Percentiles rank a stretch among this genome's conserved stretches.
Conservation (phyloP, 92 coral and sea anemone species). For the Porites evermanni region DNA sequence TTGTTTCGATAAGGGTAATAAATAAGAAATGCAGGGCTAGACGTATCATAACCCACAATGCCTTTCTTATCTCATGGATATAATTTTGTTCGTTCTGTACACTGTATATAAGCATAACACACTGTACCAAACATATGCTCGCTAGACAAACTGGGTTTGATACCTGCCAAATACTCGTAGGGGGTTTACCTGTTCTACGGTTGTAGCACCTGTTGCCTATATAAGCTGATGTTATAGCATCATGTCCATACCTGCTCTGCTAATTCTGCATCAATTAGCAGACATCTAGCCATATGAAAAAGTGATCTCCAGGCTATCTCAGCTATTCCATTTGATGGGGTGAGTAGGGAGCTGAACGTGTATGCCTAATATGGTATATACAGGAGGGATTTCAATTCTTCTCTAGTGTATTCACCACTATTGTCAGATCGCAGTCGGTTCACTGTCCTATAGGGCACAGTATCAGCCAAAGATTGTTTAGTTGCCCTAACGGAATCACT, state of each 20-base stretch:
- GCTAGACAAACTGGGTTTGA: slow-evolving; percentile 44
- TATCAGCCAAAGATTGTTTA: not conserved
- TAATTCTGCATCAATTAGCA: slow-evolving; percentile 22
- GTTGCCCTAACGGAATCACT: slow-evolving; percentile 19
- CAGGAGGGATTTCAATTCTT: slow-evolving; percentile 1
- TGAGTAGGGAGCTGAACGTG: slow-evolving; percentile 1
- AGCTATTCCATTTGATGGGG: slow-evolving; percentile 24
- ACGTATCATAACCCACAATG: slow-evolving; percentile 53
- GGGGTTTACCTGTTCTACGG: slow-evolving; percentile 30
- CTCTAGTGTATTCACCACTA: slow-evolving; percentile 1
- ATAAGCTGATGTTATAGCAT: slow-evolving; percentile 37
- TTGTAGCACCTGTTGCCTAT: slow-evolving; percentile 40
- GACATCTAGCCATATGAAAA: slow-evolving; percentile 23
- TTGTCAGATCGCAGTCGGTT: not conserved
- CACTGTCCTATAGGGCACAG: too few relatives aligned
- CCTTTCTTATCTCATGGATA: slow-evolving; percentile 43
- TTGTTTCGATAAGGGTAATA: slow-evolving; percentile 42
- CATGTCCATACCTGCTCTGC: slow-evolving; percentile 35
- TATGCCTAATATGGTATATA: not conserved
- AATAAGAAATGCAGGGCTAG: slow-evolving; percentile 55
- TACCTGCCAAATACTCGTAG: slow-evolving; percentile 43
- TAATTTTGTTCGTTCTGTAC: slow-evolving; percentile 23
- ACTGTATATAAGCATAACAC: slow-evolving; percentile 58
- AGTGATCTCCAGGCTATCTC: slow-evolving; percentile 15
- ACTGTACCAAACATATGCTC: slow-evolving; percentile 59